Evolutionary conservation across 2,888 invertebrate species (phyloP), one percentile per base, ranked within the genome.

Genomic region (Augiades crinisus): DNA sequence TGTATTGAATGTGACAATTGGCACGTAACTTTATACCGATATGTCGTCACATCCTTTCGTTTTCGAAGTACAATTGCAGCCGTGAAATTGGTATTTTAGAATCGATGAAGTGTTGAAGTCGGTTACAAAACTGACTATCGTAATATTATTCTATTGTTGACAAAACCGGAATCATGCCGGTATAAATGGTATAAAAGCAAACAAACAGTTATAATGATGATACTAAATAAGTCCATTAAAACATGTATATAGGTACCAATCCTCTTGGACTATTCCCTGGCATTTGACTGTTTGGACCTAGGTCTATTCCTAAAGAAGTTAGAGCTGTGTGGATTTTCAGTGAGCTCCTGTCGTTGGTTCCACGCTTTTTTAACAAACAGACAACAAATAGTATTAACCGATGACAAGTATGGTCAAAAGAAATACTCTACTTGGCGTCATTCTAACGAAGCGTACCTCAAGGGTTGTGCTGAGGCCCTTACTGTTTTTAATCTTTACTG

Each of bases 211-310:
- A 59, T 59, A 12, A 57, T 53, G n/a, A 8, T 10, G 1, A 51
- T 57, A 4, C 31, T 60, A 0, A 60, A 60, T 40, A 8, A 10
- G 5, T 58, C 57, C 2, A 47, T 60, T 17, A 3, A 7, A 40
- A 45, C 30, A 6, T 13, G 24, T 7, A 31, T 3, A 1, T n/a
- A n/a, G n/a, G n/a, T 62, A 61, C 41, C 65, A 63, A 2, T 34
- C 31, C 0, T 12, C 14, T 1, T 67, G 67, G 64, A 67, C n/a
- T n/a, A n/a, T n/a, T n/a, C n/a, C n/a, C n/a, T n/a, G n/a, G n/a
- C n/a, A n/a, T n/a, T n/a, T n/a, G n/a, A n/a, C n/a, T n/a, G n/a
- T n/a, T n/a, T n/a, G n/a, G n/a, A n/a, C n/a, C n/a, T n/a, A n/a
- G n/a, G n/a, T n/a, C n/a, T n/a, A n/a, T n/a, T n/a, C n/a, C n/a